Base-by-base conservation (phyloP, 1,140 invertebrate genomes). In the Scaptomyza graminum region DNA sequence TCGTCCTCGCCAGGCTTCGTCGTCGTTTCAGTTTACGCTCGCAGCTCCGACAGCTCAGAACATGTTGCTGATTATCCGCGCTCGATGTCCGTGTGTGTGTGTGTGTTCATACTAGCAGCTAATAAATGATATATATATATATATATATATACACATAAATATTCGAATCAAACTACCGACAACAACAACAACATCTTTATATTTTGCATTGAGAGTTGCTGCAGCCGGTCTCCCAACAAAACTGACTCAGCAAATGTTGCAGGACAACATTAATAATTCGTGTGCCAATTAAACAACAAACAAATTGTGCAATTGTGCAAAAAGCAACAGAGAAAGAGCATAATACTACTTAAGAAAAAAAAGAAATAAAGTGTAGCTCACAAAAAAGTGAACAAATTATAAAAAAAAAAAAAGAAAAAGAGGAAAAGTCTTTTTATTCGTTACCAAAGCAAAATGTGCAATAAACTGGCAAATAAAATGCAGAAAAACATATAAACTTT, bases 31-130 rank as follows among this genome's bases (percentile, higher is more conserved):
- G 82, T 87, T 85, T 63, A 76, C 72, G 71, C 83, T 87, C 83
- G 65, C 71, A 70, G 75, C 82, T 87, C 82, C 76, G 75, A 88
- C 83, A 77, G 82, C 81, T 81, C 70, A 85, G 81, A 79, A 79
- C 74, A 87, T 87, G 83, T 76, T 80, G 75, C 67, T 80, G 75
- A 68, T 41, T 5, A 41, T 57, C 55, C 75, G 70, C 75, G 77
- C 54, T 57, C 75, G 83, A 52, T 50, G 56, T 69, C 82, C 7
- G 28, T 31, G 82, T 88, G 82, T 82, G 64, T 74, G 83, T 82
- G 64, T 74, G 75, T 87, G 79, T 65, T 75, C 80, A 66, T n/a
- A n/a, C n/a, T 76, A 76, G 51, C 63, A 69, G 66, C 61, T 64
- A 22, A 63, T 39, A 51, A 25, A 18, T 22, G 25, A 41, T 37